Conservation (phyloP, 2,888 invertebrate species). For the Eucriotettix oculatus region DNA sequence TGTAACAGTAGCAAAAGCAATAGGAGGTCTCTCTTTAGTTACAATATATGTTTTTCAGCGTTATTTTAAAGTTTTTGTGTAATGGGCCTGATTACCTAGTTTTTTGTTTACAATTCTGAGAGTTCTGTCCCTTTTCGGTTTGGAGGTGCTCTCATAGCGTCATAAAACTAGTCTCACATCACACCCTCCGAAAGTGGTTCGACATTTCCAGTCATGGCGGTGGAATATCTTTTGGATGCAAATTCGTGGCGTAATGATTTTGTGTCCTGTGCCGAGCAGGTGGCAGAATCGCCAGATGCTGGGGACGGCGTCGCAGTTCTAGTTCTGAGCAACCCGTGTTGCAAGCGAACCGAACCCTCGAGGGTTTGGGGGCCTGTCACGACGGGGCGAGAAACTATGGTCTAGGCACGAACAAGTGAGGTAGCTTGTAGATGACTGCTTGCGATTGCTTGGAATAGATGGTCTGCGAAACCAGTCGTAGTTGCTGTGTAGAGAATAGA, state of each 20-base stretch:
- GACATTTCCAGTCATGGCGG: too few species aligned
- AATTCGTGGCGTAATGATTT: constrained; percentile 1
- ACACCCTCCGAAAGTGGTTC: too few species aligned
- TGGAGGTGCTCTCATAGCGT: not conserved
- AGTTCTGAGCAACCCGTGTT: constrained; percentile 16
- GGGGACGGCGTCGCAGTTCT: constrained; percentile 14
- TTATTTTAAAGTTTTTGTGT: not conserved
- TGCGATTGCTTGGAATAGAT: constrained; percentile 14
- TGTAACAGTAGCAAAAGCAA: not conserved
- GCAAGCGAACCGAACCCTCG: constrained; percentile 13
- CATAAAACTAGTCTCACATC: not conserved
- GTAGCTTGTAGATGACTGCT: constrained; percentile 14
- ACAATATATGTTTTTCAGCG: not conserved
- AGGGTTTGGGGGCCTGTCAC: constrained; percentile 13
- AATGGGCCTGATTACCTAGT: not conserved
- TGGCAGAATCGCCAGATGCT: constrained; percentile 12
- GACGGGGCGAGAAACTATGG: constrained; percentile 14
- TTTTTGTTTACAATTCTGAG: too few species aligned
- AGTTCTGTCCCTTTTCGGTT: not conserved
- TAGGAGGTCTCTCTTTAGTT: not conserved
- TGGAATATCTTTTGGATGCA: too few species aligned
- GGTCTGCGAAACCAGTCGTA: constrained; percentile 12
- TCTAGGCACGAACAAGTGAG: constrained; percentile 14
- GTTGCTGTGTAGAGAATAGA: constrained; percentile 14
- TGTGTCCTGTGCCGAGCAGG: constrained; percentile 13